Base-by-base conservation (phyloP, 2,113 vertebrate genomes). In the Aegotheles bennettii region DNA sequence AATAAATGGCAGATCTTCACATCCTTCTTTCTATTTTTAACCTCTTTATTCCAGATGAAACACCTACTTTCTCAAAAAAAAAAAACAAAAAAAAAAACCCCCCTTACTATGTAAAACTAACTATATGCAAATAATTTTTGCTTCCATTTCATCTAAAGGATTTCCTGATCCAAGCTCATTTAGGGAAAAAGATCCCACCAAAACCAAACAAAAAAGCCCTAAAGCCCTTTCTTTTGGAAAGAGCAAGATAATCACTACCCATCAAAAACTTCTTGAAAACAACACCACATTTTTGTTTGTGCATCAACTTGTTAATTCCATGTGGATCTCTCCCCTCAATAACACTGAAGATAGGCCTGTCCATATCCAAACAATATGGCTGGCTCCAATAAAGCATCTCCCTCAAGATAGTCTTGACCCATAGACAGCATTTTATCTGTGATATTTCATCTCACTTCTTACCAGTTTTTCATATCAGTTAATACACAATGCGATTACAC, bases 131-230 rank as follows among this genome's bases (percentile, higher is more conserved):
- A 54, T 24, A 33, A 35, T 68, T 75, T 81, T 73, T 67, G 36
- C 45, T 75, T 60, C 24, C 11, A 40, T 51, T 65, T 69, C 16
- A 61, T 26, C 63, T 40, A 20, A 76, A 83, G 63, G n/a, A 75
- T 67, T 12, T 75, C 21, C 24, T 48, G n/a, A 86, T 83, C 8
- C 42, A 75, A 70, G 9, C 14, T 76, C 53, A 48, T 40, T 76
- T 43, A 57, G 24, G 5, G 17, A 48, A 48, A 48, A 64, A 83
- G 78, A 51, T 7, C 3, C 16, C 3, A 7, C 50, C 0, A 0
- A 5, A 53, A 40, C 4, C 19, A 90, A 78, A 43, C 25, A 63
- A 70, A 77, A 79, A 64, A 47, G 12, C 3, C 10, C 2, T 19
- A 53, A 70, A 42, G 12, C 2, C 16, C 7, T 7, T 10, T 26